Evolutionary conservation across 2,113 vertebrate genomes (phyloP), one percentile per base, ranked within the genome.

Genomic region (Canis aureus): DNA sequence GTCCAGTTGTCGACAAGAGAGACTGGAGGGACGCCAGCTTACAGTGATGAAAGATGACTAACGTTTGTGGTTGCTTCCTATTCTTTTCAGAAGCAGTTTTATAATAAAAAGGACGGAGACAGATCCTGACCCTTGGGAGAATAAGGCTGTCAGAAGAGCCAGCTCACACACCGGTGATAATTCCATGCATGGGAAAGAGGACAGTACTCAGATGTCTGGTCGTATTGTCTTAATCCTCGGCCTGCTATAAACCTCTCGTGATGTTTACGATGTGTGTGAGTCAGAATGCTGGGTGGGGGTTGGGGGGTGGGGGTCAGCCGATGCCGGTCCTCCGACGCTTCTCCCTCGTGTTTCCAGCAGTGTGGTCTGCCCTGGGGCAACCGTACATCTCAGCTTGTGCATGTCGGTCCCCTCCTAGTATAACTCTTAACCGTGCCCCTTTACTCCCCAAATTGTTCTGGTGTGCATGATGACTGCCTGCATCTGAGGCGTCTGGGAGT

Each of bases 351-450:
- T 17, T 2, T 20, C 15, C 43, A 1, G 0, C 0, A 12, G 88
- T 0, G 3, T 19, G 17, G 53, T 8, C n/a, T 0, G 27, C 12
- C 1, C 0, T 16, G 0, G 1, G 0, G 29, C 1, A 35, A 10
- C 55, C 53, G 11, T 0, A 0, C 12, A 0, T 3, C 5, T 5
- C 74, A 0, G 20, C 8, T 5, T 15, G 3, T 29, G 0, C 1
- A 2, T 4, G 1, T 8, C 5, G 2, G 49, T 27, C 49, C 35
- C 38, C 0, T 0, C 57, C 20, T 5, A 2, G 92, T 23, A 8
- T n/a, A 35, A 13, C 49, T 17, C 59, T 67, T 49, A 12, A 27
- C 9, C 38, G 0, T 8, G 1, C 9, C 12, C 0, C 32, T 16
- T 17, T 38, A 5, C 13, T 23, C 32, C 53, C 6, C 12, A 10